A percentile compares a stretch with the other conserved stretches of the same genome.
Conservation (phyloP, 2,888 invertebrate species). For the Thecocarcelia acutangulata region DNA sequence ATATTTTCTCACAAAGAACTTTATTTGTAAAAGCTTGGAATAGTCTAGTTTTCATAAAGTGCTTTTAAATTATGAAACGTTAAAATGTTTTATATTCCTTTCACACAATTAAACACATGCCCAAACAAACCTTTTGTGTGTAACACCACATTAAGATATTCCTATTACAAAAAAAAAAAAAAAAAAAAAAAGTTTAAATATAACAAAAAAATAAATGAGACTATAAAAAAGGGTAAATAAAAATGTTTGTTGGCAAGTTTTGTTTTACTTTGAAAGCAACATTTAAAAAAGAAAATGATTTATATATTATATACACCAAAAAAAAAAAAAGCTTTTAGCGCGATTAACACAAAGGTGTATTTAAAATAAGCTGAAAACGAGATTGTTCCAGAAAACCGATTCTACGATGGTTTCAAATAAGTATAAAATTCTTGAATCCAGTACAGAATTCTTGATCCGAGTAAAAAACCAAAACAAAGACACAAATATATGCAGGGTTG, state of each 20-base stretch:
- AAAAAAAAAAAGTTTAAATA: constrained; percentile 18
- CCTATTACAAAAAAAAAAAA: constrained; percentile 8
- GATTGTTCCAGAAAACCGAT: no score
- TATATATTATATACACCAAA: no score
- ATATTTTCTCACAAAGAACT: background rate
- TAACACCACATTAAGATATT: background rate
- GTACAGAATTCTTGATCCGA: no score
- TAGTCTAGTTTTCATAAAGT: constrained; percentile 4
- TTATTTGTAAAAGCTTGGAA: constrained; percentile 13
- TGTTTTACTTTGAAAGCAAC: no score
- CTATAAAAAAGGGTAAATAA: constrained; percentile 3
- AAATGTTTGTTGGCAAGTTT: background rate
- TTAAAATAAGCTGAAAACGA: no score
- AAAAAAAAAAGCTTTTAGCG: no score
- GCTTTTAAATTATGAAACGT: background rate
- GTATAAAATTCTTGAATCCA: no score
- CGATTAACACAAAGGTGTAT: no score
- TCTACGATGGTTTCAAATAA: no score
- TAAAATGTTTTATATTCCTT: constrained; percentile 1
- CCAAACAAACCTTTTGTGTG: background rate
- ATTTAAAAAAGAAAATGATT: no score
- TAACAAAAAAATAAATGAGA: constrained; percentile 5
- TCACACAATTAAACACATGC: background rate
- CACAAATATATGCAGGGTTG: no score
- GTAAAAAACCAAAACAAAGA: no score